Base-by-base conservation (phyloP, 2,888 invertebrate genomes). In the Cheilosia urbana region DNA sequence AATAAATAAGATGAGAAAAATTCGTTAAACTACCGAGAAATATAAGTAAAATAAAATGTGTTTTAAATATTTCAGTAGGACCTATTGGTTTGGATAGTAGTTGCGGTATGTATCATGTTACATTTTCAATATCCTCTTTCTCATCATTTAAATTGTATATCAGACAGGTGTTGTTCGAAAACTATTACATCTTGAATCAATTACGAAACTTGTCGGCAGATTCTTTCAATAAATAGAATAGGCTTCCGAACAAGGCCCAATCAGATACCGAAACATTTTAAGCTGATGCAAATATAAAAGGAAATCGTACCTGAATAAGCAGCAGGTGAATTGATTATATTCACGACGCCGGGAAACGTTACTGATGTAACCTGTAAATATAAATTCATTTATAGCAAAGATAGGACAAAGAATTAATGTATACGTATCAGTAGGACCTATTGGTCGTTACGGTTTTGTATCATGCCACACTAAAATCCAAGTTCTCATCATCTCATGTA, bases 91-190 rank as follows among this genome's bases (percentile, higher is more conserved):
- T 37, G 81, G 77, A 77, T 82, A 71, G 78, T 87, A 84, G 83
- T 83, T 80, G 83, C 83, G 80, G 76, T 80, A 69, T 77, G 79
- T 73, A 87, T 88, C 83, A 87, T 80, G 57, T 30, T 69, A 71
- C 76, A 81, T 71, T 60, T 3, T 87, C 80, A 87, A 82, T 73
- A 84, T 88, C 89, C 88, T 66, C 68, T 58, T 69, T 69, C n/a
- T 81, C 80, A 81, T 81, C 69, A 81, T 40, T 17, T 17, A 17
- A 58, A 21, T 24, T 24, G 11, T 24, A 49, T 4, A 24, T 19
- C 11, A 19, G 47, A 0, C n/a, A 47, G 37, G 13, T 13, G 13
- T 37, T 37, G 13, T 13, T 37, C 4, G 37, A 13, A 37, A 37
- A 9, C 11, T 13, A 11, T 11, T 34, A 34, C 3, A 7, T 6